Conservation (phyloP, 2,888 invertebrate species). For the Campopleginae sp. region DNA sequence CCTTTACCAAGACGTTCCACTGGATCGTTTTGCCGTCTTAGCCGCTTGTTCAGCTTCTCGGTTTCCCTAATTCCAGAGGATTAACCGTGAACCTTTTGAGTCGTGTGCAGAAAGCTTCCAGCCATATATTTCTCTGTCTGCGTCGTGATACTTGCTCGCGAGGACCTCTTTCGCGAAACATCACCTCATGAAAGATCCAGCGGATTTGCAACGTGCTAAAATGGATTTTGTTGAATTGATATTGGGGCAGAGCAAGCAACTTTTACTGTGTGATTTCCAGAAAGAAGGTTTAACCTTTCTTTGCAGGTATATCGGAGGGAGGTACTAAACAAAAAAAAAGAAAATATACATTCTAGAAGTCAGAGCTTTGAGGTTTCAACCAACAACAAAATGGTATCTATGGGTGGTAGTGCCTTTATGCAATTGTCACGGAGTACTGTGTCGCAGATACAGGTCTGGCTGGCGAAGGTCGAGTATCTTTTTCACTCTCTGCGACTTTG, state of each 20-base stretch:
- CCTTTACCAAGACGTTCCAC: constrained; percentile 11
- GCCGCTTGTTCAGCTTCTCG: constrained; percentile 14
- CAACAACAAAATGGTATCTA: constrained; percentile 23
- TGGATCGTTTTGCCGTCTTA: constrained; percentile 21
- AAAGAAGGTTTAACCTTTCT: not conserved
- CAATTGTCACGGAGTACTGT: constrained; percentile 2
- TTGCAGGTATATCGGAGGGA: not conserved
- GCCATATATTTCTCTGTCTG: not conserved
- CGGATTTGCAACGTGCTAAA: constrained; percentile 4
- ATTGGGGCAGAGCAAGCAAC: constrained; percentile 7
- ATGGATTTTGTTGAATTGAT: constrained; percentile 57
- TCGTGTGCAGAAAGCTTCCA: constrained; percentile 12
- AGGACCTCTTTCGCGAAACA: not conserved
- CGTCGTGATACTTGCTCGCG: not conserved
- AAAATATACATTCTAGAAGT: not conserved
- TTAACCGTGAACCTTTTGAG: constrained; percentile 19
- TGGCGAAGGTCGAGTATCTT: constrained; percentile 9
- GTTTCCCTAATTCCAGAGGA: constrained; percentile 27
- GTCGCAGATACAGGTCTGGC: not conserved
- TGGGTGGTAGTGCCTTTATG: not conserved
- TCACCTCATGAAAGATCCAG: constrained; percentile 43
- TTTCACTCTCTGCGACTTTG: not conserved
- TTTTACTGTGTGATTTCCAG: constrained; percentile 13
- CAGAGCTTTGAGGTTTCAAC: constrained; percentile 10
- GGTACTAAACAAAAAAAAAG: not conserved